Evolutionary conservation across 2,113 vertebrate species (phyloP).

Genomic region (Accipiter cooperii): DNA sequence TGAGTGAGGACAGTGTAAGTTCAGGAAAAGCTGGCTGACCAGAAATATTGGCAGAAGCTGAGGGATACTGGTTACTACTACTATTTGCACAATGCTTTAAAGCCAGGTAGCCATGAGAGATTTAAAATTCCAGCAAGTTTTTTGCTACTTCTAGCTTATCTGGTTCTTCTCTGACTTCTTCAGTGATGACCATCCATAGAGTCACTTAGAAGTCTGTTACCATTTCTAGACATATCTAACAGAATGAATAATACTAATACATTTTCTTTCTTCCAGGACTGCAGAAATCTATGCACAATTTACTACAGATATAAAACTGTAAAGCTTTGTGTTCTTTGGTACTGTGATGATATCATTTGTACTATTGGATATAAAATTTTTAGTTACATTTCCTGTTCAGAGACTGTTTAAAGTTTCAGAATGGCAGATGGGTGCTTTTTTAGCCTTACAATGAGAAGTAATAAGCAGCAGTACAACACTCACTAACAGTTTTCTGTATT

Average conservation of each 20-base stretch:
- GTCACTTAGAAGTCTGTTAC: conserved; percentile 46
- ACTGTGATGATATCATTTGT: neutral
- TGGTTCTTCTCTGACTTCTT: conserved; percentile 45
- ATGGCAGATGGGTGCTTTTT: conserved; percentile 11
- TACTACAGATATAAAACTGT: neutral
- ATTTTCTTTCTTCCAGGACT: conserved; percentile 31
- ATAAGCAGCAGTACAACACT: conserved; percentile 32
- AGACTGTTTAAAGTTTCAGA: conserved; percentile 18
- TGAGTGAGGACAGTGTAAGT: neutral
- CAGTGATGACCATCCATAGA: conserved; percentile 28
- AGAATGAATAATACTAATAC: conserved; percentile 26
- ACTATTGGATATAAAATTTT: neutral
- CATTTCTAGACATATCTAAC: conserved; percentile 40
- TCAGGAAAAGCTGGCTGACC: neutral
- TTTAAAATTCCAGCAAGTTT: conserved; percentile 56
- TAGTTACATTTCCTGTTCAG: conserved; percentile 22
- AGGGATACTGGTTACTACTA: neutral
- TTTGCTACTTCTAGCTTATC: conserved; percentile 44
- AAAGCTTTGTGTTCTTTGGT: conserved; percentile 2
- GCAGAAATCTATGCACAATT: neutral
- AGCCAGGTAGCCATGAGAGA: conserved; percentile 27
- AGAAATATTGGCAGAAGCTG: neutral
- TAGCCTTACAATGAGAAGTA: conserved; percentile 2
- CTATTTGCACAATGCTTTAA: conserved; percentile 31
- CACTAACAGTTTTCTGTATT: neutral